Conservation (phyloP, 2,888 invertebrate species). For the Tethea ocularis region DNA sequence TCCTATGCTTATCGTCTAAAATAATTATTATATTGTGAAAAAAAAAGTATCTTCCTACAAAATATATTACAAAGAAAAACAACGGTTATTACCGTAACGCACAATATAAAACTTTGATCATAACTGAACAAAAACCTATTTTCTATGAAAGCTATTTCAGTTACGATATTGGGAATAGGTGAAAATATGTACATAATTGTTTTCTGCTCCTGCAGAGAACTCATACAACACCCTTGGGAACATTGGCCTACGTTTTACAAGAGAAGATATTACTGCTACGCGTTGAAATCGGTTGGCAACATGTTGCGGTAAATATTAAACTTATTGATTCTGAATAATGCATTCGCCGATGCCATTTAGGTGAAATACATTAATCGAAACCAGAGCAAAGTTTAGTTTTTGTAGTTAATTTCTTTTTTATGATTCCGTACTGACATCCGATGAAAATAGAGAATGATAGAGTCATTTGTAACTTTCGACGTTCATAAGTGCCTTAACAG, state of each 20-base stretch:
- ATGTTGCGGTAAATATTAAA: constrained; percentile 55
- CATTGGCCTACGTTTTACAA: constrained; percentile 67
- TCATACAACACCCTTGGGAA: constrained; percentile 56
- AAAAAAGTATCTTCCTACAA: not conserved
- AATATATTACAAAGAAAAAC: not conserved
- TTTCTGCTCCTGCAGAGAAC: constrained; percentile 54
- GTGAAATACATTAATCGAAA: not conserved
- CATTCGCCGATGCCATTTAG: constrained; percentile 11
- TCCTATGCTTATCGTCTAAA: not conserved
- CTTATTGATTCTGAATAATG: constrained; percentile 11
- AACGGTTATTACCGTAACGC: not conserved
- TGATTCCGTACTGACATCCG: not conserved
- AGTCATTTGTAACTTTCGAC: too few relatives aligned
- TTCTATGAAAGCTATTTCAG: constrained; percentile 7
- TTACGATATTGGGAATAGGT: constrained; percentile 23
- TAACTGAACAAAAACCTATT: not conserved
- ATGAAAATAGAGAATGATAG: too few relatives aligned
- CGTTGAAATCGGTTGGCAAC: constrained; percentile 65
- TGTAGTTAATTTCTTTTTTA: not conserved
- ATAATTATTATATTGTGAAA: not conserved
- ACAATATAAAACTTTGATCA: constrained; percentile 2
- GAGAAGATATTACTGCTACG: constrained; percentile 66
- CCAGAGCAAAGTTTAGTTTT: not conserved
- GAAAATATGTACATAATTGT: constrained; percentile 29
- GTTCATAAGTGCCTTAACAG: too few relatives aligned